These are phyloP conservation scores for Dasypus novemcinctus DNA, from an alignment of 2,113 vertebrate species.

Conservation along the genomic window DNA sequence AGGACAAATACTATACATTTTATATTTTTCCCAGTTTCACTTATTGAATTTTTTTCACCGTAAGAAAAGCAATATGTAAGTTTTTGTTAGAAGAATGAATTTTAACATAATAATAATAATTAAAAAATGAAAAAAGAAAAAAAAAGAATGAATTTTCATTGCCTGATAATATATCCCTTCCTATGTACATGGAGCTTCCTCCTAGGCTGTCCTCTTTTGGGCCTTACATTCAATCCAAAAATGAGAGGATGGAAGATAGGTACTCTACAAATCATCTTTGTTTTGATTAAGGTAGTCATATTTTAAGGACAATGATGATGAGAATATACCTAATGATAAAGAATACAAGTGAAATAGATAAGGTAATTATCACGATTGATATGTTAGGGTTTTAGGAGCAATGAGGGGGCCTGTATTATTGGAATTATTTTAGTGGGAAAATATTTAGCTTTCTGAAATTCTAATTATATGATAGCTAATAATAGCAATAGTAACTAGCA, in stretches of 20 bases:
- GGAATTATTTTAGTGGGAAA: constrained; percentile 48
- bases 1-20: not conserved
- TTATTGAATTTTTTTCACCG: not conserved
- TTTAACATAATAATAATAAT: too few relatives aligned
- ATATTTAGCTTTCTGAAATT: constrained; percentile 20
- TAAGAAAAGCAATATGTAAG: not conserved
- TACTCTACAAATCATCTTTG: not conserved
- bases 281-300: constrained; percentile 3
- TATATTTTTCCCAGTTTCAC: not conserved
- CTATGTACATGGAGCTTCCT: not conserved
- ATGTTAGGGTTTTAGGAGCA: not conserved
- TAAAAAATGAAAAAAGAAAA: not conserved
- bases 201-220: not conserved
- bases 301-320: not conserved
- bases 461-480: constrained; percentile 2
- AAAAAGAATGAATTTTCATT: not conserved
- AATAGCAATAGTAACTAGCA: not conserved
- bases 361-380: not conserved
- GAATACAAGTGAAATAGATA: not conserved
- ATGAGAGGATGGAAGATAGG: not conserved
- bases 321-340: not conserved
- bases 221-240: not conserved
- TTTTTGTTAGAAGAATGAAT: not conserved
- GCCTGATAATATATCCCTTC: not conserved
- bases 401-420: not conserved